phyloP scores from a whole-genome alignment of 2,113 vertebrate species.

The Epinephelus fuscoguttatus region DNA sequence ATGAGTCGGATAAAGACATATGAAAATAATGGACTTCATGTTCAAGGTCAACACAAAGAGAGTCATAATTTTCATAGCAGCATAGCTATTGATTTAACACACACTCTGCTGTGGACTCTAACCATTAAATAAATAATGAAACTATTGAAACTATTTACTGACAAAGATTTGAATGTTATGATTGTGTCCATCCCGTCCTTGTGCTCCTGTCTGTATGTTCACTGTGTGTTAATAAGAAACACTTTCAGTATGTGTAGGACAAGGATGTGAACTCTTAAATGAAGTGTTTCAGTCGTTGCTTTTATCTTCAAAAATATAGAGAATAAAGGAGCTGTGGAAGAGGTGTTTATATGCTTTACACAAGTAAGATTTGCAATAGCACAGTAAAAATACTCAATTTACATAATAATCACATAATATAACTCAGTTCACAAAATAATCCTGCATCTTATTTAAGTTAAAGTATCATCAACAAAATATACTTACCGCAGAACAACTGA shows the following conservation, averaged over 20 bases:
- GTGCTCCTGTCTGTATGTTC: neutral
- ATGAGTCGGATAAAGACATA: neutral
- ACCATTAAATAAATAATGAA: neutral
- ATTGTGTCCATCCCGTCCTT: neutral
- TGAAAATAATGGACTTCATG: neutral
- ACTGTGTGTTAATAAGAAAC: neutral
- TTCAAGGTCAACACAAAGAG: conserved; percentile 13
- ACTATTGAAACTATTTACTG: neutral
- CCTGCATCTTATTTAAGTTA: no score
- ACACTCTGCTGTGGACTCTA: neutral
- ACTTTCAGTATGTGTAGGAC: neutral
- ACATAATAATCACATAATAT: neutral
- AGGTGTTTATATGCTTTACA: neutral
- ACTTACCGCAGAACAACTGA: no score
- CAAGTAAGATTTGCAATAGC: neutral
- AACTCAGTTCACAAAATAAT: neutral
- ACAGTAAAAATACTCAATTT: neutral
- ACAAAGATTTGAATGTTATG: neutral
- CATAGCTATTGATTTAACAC: neutral
- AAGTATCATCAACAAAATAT: no score
- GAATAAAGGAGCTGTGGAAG: neutral
- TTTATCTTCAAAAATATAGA: neutral
- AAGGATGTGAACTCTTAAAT: conserved; percentile 26
- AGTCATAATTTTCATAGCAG: neutral
- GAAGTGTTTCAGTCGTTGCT: conserved; percentile 7